Evolutionary conservation across 2,888 invertebrate genomes (phyloP), one percentile per base, ranked within the genome.

Genomic region (Nematopogon swammerdamellus): DNA sequence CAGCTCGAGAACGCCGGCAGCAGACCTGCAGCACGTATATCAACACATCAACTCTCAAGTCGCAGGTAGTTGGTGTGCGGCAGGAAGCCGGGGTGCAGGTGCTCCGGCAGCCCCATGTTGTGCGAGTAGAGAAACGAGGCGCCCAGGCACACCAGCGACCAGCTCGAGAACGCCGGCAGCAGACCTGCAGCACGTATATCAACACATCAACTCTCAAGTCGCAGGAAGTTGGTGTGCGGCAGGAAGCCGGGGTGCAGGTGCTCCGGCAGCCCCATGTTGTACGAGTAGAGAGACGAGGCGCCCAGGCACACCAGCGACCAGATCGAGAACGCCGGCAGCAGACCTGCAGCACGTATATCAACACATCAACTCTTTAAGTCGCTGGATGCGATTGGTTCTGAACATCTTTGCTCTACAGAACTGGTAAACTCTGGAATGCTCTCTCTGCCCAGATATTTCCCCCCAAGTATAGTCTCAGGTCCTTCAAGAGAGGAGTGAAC

Each of bases 251-350:
- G 92, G 70, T 95, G 93, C 59, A 87, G 82, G 52, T 85, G 83
- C 64, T 97, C 95, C 48, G 90, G 87, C 49, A 96, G 74, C 1
- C 95, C 95, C 51, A 88, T 81, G 65, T 87, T 88, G 67, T 96
- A 95, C 46, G 92, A 92, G 72, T 98, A 98, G 20, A 94, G 80
- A 50, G 91, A 92, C 44, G 94, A 92, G 0, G 93, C 87, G 0
- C 97, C 98, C 6, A 97, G 81, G 63, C 94, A 95, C 29, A 92
- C 84, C 48, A 98, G 77, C 8, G 92, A 89, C 95, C 96, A 97
- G 58, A 92, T 93, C 1, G 93, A 87, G 75, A 89, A 96, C 54
- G 89, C 86, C 0, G 97, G 96, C 54, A 95, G 75, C 42, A 94
- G 76, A 0, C 87, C 82, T 56, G 30, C 19, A 51, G 25, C 4